phyloP scores from a whole-genome alignment of 2,113 vertebrate species.

The Nibea coibor region DNA sequence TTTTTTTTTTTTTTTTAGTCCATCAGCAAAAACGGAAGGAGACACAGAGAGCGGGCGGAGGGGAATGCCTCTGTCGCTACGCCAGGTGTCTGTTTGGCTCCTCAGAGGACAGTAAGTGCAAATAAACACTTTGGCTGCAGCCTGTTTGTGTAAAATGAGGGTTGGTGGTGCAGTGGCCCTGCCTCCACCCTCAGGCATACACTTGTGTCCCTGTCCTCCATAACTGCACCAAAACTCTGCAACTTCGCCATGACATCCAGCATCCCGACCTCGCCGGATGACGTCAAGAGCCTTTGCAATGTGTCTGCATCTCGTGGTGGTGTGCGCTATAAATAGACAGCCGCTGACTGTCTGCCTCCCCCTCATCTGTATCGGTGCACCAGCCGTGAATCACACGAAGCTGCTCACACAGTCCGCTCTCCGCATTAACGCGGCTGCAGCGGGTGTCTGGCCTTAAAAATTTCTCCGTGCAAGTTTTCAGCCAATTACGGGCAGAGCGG shows the following conservation, averaged over 20 bases:
- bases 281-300: conserved; percentile 39
- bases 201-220: background rate
- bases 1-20: background rate
- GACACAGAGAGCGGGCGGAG: background rate
- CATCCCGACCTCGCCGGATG: background rate
- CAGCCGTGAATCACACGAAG: conserved; percentile 39
- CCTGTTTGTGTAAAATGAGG: conserved; percentile 10
- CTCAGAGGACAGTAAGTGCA: conserved; percentile 6
- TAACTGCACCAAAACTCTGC: background rate
- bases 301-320: conserved; percentile 49
- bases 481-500: conserved; percentile 37
- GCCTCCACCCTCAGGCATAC: background rate
- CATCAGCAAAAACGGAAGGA: background rate
- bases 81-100: conserved; percentile 25
- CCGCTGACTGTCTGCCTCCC: conserved; percentile 51
- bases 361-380: conserved; percentile 61
- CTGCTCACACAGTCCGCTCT: conserved; percentile 31
- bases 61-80: conserved; percentile 13
- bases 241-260: conserved; percentile 12
- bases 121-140: conserved; percentile 18
- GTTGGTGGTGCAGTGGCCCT: background rate
- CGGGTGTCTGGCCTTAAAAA: conserved; percentile 15
- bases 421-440: conserved; percentile 28
- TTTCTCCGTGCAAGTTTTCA: background rate
- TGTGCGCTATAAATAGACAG: conserved; percentile 61